A percentile compares a stretch with the other conserved stretches of the same genome.
phyloP scores from a whole-genome alignment of 2,113 vertebrate species.

The Abramis brama region DNA sequence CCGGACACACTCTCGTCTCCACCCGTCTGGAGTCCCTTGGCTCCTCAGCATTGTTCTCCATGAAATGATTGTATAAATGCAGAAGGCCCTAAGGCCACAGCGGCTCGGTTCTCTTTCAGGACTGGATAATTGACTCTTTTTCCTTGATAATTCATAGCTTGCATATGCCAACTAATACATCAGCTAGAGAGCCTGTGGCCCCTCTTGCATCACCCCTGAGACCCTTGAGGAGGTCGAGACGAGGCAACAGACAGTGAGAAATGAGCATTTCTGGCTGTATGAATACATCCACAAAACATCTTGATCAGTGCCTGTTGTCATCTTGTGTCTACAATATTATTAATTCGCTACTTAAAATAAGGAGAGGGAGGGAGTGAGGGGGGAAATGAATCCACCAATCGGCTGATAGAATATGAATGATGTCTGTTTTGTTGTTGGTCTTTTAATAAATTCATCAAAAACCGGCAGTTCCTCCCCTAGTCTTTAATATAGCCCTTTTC shows the following conservation, averaged over 20 bases:
- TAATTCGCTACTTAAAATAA: slow-evolving; percentile 80
- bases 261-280: slow-evolving; percentile 87
- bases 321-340: slow-evolving; percentile 84
- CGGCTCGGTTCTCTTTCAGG: slow-evolving; percentile 91
- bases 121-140: slow-evolving; percentile 97
- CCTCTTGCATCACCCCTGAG: slow-evolving; percentile 53
- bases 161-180: slow-evolving; percentile 97
- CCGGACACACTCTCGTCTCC: slow-evolving; percentile 9
- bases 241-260: slow-evolving; percentile 81
- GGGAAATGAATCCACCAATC: slow-evolving; percentile 88
- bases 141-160: slow-evolving; percentile 99
- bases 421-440: slow-evolving; percentile 77
- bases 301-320: slow-evolving; percentile 87
- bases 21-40: slow-evolving; percentile 56
- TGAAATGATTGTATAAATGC: slow-evolving; percentile 91
- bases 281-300: slow-evolving; percentile 92
- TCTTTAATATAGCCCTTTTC: slow-evolving; percentile 71
- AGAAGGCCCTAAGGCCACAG: slow-evolving; percentile 88
- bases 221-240: slow-evolving; percentile 48
- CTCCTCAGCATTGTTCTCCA: slow-evolving; percentile 71
- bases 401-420: slow-evolving; percentile 80
- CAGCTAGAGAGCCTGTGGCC: slow-evolving; percentile 79
- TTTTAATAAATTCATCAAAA: slow-evolving; percentile 84
- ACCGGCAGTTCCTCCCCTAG: slow-evolving; percentile 64
- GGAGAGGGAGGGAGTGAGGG: slow-evolving; percentile 71